Conservation (phyloP, 2,113 vertebrate genomes). For the Platichthys flesus region DNA sequence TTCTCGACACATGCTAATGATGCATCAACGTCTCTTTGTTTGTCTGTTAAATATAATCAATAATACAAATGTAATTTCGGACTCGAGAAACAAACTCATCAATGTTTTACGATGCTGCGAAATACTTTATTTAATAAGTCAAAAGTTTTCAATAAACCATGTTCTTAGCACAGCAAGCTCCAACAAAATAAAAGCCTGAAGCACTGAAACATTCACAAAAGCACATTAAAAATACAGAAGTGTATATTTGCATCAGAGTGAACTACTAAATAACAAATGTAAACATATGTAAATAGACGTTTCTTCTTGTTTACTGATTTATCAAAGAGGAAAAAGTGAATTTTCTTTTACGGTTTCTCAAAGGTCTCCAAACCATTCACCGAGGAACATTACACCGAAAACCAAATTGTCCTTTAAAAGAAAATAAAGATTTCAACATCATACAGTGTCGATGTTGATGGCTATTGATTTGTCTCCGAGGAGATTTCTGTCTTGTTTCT, state of each 20-base stretch:
- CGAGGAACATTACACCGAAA: constrained; percentile 12
- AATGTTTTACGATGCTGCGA: neutral
- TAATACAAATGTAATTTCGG: too few species aligned
- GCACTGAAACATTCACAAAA: too few species aligned
- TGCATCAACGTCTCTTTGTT: too few species aligned
- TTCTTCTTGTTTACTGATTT: too few species aligned
- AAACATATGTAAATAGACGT: neutral
- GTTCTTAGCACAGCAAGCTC: too few species aligned
- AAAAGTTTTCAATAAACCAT: too few species aligned
- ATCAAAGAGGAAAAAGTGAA: neutral
- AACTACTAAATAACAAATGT: too few species aligned
- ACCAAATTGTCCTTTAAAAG: constrained; percentile 1
- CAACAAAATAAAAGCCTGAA: too few species aligned
- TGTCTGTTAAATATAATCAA: too few species aligned
- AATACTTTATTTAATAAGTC: too few species aligned
- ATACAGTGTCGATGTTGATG: constrained; percentile 32
- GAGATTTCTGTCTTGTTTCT: constrained; percentile 38
- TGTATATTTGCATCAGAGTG: too few species aligned
- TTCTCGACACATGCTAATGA: neutral
- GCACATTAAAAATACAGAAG: too few species aligned
- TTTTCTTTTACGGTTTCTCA: neutral
- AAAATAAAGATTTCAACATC: constrained; percentile 26
- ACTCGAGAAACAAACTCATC: neutral
- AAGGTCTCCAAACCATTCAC: neutral
- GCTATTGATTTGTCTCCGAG: constrained; percentile 59